Conservation (phyloP, 64 coral and sea anemone species). For the Porites lutea region DNA sequence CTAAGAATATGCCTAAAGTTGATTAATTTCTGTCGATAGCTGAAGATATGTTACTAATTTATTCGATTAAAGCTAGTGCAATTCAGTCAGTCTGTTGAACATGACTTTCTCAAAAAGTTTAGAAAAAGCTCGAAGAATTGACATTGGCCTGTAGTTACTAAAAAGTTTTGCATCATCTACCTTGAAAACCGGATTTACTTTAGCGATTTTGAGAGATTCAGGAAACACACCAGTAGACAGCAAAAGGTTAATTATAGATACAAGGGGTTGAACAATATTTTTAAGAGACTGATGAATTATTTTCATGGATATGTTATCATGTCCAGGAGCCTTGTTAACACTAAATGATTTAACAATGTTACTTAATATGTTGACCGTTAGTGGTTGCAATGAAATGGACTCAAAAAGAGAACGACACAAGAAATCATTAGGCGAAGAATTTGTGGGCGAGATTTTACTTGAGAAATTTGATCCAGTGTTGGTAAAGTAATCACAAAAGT, state of each 20-base stretch:
- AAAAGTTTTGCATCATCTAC: not conserved
- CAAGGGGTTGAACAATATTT: conserved; percentile 7
- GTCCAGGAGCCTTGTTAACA: not conserved
- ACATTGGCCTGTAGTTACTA: too few species aligned
- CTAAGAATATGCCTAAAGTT: too few species aligned
- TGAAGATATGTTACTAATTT: not conserved
- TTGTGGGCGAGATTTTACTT: not conserved
- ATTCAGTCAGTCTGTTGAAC: not conserved
- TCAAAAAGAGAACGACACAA: not conserved
- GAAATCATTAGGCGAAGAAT: not conserved
- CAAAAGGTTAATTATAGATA: not conserved
- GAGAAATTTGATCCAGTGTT: conserved; percentile 5
- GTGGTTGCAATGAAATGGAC: not conserved
- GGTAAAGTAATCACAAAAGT: conserved; percentile 12
- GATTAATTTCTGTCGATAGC: too few species aligned
- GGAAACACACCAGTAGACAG: too few species aligned
- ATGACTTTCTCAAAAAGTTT: not conserved
- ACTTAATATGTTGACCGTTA: not conserved
- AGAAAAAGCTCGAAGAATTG: too few species aligned
- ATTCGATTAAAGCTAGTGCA: not conserved
- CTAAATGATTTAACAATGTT: not conserved
- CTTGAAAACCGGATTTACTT: not conserved
- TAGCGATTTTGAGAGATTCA: too few species aligned
- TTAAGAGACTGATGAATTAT: not conserved
- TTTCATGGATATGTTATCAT: not conserved